Percentiles rank a stretch among this genome's conserved stretches.
These are phyloP conservation scores for Aphis gossypii DNA, from an alignment of 1,140 invertebrate genomes.

Conservation along the genomic window DNA sequence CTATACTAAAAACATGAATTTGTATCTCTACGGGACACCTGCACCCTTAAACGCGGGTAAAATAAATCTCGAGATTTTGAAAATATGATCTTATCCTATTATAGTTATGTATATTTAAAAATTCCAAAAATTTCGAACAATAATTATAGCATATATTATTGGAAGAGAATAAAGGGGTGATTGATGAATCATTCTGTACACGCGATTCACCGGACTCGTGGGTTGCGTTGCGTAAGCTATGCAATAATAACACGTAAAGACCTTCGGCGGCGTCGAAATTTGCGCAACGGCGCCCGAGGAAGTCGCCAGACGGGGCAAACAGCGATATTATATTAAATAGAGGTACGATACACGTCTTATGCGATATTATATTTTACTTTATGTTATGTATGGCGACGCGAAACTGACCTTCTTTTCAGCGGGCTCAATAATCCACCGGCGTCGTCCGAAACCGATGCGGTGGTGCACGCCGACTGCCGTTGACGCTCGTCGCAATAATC, in stretches of 20 bases:
- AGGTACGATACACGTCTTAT: not conserved
- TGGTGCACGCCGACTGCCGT: not conserved
- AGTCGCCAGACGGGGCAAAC: not conserved
- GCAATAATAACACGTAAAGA: not conserved
- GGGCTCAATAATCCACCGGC: not conserved
- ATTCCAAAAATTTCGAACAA: too few species aligned
- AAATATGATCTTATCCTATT: too few species aligned
- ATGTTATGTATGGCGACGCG: not conserved
- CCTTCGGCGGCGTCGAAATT: not conserved
- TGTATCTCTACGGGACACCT: too few species aligned
- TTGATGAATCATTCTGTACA: not conserved
- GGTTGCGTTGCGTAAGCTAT: not conserved
- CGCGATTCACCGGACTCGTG: not conserved
- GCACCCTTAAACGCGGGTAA: not conserved
- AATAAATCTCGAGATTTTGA: too few species aligned
- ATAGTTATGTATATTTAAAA: too few species aligned
- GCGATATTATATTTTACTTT: not conserved
- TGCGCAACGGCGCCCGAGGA: slow-evolving; percentile 24
- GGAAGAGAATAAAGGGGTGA: too few species aligned
- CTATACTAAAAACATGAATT: too few species aligned
- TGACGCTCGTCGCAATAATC: not conserved
- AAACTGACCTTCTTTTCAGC: slow-evolving; percentile 34
- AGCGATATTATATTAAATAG: not conserved
- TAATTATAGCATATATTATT: too few species aligned
- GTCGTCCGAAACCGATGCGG: not conserved